A percentile compares a stretch with the other conserved stretches of the same genome.
These are phyloP conservation scores for Drosophila suzukii DNA, from an alignment of 1,140 invertebrate species.

Conservation along the genomic window DNA sequence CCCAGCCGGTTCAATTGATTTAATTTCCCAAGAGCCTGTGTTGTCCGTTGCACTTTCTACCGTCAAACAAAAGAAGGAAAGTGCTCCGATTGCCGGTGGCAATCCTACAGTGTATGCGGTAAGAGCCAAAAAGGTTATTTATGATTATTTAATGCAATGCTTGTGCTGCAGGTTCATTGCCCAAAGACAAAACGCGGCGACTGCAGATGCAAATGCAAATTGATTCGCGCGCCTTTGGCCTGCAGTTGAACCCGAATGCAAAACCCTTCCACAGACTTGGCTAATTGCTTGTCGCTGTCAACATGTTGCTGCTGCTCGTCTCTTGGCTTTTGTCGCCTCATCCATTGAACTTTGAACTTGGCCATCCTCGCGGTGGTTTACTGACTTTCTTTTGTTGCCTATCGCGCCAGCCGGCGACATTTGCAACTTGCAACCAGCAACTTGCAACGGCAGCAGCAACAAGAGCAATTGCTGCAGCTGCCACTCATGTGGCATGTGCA, in stretches of 20 bases:
- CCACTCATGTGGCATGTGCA: slow-evolving; percentile 28
- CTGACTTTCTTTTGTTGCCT: slow-evolving; percentile 63
- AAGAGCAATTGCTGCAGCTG: slow-evolving; percentile 48
- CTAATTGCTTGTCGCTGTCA: slow-evolving; percentile 56
- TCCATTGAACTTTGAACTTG: slow-evolving; percentile 78
- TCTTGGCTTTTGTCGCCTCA: slow-evolving; percentile 35
- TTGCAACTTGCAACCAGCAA: slow-evolving; percentile 28
- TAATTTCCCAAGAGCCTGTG: slow-evolving; percentile 64
- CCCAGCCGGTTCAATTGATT: slow-evolving; percentile 69
- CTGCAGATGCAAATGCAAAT: slow-evolving; percentile 50
- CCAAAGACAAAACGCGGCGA: slow-evolving; percentile 48
- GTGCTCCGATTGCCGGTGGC: slow-evolving; percentile 23
- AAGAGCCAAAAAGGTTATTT: slow-evolving; percentile 60
- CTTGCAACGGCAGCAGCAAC: slow-evolving; percentile 17
- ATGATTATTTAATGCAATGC: slow-evolving; percentile 76
- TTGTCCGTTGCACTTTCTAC: slow-evolving; percentile 65
- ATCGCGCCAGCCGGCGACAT: slow-evolving; percentile 39
- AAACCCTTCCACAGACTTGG: slow-evolving; percentile 15
- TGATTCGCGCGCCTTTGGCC: slow-evolving; percentile 43
- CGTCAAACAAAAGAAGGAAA: slow-evolving; percentile 65
- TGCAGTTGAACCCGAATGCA: slow-evolving; percentile 31
- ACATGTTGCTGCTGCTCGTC: slow-evolving; percentile 38
- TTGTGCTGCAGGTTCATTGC: slow-evolving; percentile 70
- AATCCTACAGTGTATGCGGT: slow-evolving; percentile 24
- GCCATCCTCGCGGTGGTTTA: slow-evolving; percentile 37